Evolutionary conservation across 2,797 vertebrate species (phyloP).

Genomic region (Erpetoichthys calabaricus): DNA sequence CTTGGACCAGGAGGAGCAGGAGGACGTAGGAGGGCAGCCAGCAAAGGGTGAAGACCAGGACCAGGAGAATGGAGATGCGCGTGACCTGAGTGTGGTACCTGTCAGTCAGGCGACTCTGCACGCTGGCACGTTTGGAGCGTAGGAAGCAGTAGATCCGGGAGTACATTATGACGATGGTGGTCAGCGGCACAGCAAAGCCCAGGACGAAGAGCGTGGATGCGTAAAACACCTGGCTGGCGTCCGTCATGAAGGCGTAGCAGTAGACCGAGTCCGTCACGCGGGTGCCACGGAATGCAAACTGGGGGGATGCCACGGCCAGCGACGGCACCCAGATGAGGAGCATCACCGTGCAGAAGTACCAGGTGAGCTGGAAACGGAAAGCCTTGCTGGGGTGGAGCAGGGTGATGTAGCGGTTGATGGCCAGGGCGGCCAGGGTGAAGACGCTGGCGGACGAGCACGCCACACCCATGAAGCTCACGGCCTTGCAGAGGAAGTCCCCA

Average conservation of each 20-base stretch:
- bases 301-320: conserved; percentile 41
- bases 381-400: conserved; percentile 50
- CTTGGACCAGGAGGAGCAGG: conserved; percentile 47
- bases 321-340: conserved; percentile 47
- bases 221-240: conserved; percentile 49
- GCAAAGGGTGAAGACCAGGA: conserved; percentile 51
- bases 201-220: conserved; percentile 46
- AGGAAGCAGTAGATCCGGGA: conserved; percentile 52
- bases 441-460: conserved; percentile 47
- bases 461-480: conserved; percentile 52
- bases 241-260: conserved; percentile 55
- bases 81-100: conserved; percentile 58
- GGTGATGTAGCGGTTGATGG: conserved; percentile 49
- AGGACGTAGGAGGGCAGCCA: conserved; percentile 58
- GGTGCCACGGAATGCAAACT: conserved; percentile 41
- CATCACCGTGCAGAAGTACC: conserved; percentile 25
- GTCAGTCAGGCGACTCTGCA: conserved; percentile 40
- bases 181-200: conserved; percentile 45
- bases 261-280: conserved; percentile 26
- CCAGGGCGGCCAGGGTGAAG: conserved; percentile 49
- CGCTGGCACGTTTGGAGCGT: conserved; percentile 20
- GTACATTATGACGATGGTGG: conserved; percentile 51
- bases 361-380: conserved; percentile 32
- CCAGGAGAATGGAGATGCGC: conserved; percentile 50
- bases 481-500: conserved; percentile 46